Base-by-base conservation (phyloP, 37 sponge, comb jelly and placozoan genomes). In the Aphrocallistes beatrix region DNA sequence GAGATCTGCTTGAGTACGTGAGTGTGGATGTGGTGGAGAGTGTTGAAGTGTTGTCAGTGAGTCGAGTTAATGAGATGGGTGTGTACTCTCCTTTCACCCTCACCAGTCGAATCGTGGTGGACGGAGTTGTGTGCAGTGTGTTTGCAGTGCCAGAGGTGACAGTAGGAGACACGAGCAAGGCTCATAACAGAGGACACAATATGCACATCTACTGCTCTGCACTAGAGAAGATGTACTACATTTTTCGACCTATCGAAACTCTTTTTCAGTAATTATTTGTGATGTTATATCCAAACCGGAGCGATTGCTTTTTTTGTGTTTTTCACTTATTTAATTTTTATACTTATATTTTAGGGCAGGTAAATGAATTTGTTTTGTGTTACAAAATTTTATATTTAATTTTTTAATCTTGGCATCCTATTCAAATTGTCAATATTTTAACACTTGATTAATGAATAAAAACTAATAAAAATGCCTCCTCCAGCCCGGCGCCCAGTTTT, bases 71-170 rank as follows among this genome's bases (percentile, higher is more conserved):
- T 25, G 75, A 60, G 25, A 30, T 32, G 3, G 75, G 75, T 60
- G 75, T 60, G 3, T 60, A 60, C 34, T 60, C 75, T 60, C 75
- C 75, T 60, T 60, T 60, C 75, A 60, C 75, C 8, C 75, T 60
- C 32, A 60, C 10, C 75, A 60, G 75, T 30, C n/a, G 75, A 25
- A 60, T 60, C n/a, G 75, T 60, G n/a, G 75, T 60, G 3, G 21
- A 60, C n/a, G 75, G 75, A 13, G n/a, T 60, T 60, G 32, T 60
- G 10, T 60, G 75, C n/a, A 60, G 75, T 60, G 75, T 60, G 75
- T 60, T 60, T 60, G 75, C 75, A 25, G 75, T 60, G 3, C 75
- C 75, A 25, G 75, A 60, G n/a, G 34, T 28, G 3, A 60, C 75
- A 32, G 75, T 60, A 19, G 75, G 75, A 30, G 21, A 60, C 75